Evolutionary conservation across 2,888 invertebrate species (phyloP), one percentile per base, ranked within the genome.

Genomic region (Cantharis lateralis): DNA sequence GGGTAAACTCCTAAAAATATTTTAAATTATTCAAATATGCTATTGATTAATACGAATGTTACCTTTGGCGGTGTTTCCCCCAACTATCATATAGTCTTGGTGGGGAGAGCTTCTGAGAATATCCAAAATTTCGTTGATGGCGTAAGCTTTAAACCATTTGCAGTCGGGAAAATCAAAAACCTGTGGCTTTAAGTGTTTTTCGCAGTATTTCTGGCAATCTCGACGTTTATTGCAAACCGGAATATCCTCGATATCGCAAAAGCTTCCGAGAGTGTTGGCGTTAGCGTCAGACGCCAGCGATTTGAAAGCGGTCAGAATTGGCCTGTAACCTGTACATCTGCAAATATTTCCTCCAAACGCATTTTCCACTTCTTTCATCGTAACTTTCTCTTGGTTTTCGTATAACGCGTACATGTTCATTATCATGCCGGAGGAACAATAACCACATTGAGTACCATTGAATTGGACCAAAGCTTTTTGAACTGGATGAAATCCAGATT

Each of bases 41-140:
- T 16, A 10, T 7, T 10, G 81, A 1, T 86, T 85, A 16, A n/a
- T 0, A 1, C 0, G 3, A 4, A 16, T 20, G 7, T 15, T 87
- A 93, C 95, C 95, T 87, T 91, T 91, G 5, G 93, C 94, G 2
- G 95, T 95, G 84, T 95, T 94, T 15, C 95, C 95, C 18, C 93
- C 93, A 1, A 95, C 90, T 0, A 95, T 84, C 81, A 91, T 89
- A 82, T 92, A 93, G 10, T 89, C 87, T 3, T 87, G 85, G 5
- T 87, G 80, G 0, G 78, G 79, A 32, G 63, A 74, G 81, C 91
- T 88, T 11, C 85, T 81, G 68, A 94, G 86, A 0, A 92, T 86
- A 83, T 90, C 86, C 81, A 93, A 91, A 13, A 93, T 87, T 81
- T 91, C 90, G 13, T 88, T 86, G 0, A 93, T 71, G 0, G 88